A percentile compares a stretch with the other conserved stretches of the same genome.
phyloP scores from a whole-genome alignment of 2,113 vertebrate genomes.

The Rhombomys opimus region DNA sequence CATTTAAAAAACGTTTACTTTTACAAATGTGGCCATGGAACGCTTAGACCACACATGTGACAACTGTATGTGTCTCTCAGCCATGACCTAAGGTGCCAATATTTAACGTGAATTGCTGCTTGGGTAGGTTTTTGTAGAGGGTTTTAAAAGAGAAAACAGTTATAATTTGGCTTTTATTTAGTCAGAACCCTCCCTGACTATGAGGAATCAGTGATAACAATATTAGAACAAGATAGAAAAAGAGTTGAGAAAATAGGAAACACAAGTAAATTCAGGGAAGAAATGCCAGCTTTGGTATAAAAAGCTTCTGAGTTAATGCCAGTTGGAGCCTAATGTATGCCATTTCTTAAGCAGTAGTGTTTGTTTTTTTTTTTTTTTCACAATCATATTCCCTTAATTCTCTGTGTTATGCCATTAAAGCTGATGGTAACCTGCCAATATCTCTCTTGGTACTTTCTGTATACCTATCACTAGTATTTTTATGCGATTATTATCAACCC shows the following conservation, averaged over 20 bases:
- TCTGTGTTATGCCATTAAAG: neutral
- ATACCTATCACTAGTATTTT: neutral
- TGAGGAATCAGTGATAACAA: neutral
- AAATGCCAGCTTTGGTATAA: neutral
- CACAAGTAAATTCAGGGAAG: neutral
- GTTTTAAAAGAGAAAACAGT: slow-evolving; percentile 23
- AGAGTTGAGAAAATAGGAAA: neutral
- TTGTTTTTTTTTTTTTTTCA: neutral
- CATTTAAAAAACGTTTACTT: neutral
- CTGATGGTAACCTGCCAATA: neutral
- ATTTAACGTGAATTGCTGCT: neutral
- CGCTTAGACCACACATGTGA: neutral
- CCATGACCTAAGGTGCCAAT: neutral
- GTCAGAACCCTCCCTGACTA: neutral
- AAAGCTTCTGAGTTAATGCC: neutral
- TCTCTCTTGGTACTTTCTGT: neutral
- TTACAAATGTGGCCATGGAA: neutral
- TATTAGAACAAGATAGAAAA: neutral
- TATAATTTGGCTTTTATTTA: neutral
- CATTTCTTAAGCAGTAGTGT: neutral
- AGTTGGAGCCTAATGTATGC: neutral
- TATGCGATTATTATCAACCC: neutral
- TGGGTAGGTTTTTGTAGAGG: neutral
- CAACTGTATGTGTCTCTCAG: neutral
- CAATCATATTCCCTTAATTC: neutral